phyloP scores from a whole-genome alignment of 2,797 vertebrate genomes.

The Channallabes apus region DNA sequence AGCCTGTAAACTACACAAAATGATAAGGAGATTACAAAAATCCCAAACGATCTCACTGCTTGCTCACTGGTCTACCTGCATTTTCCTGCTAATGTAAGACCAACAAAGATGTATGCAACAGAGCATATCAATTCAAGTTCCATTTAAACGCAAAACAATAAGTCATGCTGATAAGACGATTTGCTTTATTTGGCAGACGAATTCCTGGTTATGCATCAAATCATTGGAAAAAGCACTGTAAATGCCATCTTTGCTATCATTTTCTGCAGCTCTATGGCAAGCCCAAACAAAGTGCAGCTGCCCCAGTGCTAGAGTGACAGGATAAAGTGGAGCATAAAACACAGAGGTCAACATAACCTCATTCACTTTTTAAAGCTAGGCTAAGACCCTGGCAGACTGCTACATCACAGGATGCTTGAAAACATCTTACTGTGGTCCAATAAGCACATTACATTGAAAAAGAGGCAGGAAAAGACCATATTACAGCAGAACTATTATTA shows the following conservation, averaged over 20 bases:
- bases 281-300: background rate
- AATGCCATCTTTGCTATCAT: constrained; percentile 14
- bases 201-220: background rate
- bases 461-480: background rate
- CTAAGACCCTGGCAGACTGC: background rate
- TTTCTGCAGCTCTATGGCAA: background rate
- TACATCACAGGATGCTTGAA: constrained; percentile 4
- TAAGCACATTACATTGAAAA: background rate
- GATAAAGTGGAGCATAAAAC: constrained; percentile 12
- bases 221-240: background rate
- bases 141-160: background rate
- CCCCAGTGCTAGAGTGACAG: constrained; percentile 15
- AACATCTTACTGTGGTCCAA: constrained; percentile 19
- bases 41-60: constrained; percentile 58
- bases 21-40: constrained; percentile 50
- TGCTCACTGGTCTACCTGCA: constrained; percentile 51
- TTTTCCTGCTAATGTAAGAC: constrained; percentile 31
- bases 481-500: constrained; percentile 16
- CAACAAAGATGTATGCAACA: background rate
- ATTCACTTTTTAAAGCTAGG: constrained; percentile 11
- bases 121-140: constrained; percentile 1
- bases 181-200: background rate
- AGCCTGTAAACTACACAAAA: constrained; percentile 51
- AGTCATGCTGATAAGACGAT: background rate
- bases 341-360: constrained; percentile 24